Evolutionary conservation across 2,113 vertebrate genomes (phyloP).

Genomic region (Microcebus murinus): DNA sequence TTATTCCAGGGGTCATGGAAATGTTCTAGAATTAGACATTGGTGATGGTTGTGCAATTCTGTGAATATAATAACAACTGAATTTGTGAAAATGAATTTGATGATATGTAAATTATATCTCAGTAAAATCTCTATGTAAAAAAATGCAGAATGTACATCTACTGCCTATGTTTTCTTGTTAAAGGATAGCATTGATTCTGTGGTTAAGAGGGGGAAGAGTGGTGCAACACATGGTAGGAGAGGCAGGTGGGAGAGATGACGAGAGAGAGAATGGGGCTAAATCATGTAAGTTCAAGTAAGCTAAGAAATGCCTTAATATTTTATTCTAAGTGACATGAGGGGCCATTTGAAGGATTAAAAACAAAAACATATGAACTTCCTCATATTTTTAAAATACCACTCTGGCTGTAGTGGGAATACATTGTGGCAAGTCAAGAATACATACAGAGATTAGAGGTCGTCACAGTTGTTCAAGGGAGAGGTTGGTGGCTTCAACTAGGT

Average conservation of each 20-base stretch:
- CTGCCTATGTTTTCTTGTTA: not conserved
- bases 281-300: not conserved
- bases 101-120: not conserved
- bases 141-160: not conserved
- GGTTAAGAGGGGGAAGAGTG: not conserved
- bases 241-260: fast-evolving
- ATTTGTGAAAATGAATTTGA: not conserved
- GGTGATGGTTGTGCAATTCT: not conserved
- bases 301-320: not conserved
- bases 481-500: not conserved
- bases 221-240: not conserved
- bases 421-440: not conserved
- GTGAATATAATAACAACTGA: not conserved
- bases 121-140: not conserved
- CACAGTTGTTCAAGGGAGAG: not conserved
- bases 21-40: not conserved
- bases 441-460: not conserved
- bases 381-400: not conserved
- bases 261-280: not conserved
- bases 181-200: not conserved
- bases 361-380: not conserved
- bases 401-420: not conserved
- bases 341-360: not conserved
- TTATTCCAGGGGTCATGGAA: not conserved
- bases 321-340: not conserved